These are phyloP conservation scores for Nycticorax nycticorax DNA, from an alignment of 2,113 vertebrate genomes.

Conservation along the genomic window DNA sequence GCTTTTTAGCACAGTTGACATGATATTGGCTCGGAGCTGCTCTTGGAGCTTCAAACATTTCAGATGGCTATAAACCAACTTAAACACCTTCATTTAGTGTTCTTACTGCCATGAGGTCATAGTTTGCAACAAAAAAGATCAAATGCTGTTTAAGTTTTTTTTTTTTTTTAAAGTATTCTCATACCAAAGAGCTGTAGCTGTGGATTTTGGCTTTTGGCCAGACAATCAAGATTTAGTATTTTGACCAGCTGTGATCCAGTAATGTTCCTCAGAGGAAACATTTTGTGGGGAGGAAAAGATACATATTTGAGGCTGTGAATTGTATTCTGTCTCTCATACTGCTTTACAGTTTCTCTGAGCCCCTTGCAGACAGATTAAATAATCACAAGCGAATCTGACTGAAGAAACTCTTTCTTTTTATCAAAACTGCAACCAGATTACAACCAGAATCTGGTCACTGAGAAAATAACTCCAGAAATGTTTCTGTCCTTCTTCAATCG, in stretches of 20 bases:
- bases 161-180: conserved; percentile 38
- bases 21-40: conserved; percentile 37
- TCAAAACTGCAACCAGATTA: background rate
- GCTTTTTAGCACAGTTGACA: conserved; percentile 69
- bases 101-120: conserved; percentile 72
- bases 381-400: background rate
- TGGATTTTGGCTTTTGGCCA: conserved; percentile 69
- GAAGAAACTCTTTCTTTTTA: background rate
- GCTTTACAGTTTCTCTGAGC: conserved; percentile 26
- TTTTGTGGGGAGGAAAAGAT: conserved; percentile 63
- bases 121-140: conserved; percentile 63
- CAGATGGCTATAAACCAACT: conserved; percentile 73
- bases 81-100: conserved; percentile 68
- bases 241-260: conserved; percentile 75
- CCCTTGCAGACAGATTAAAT: conserved; percentile 39
- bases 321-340: conserved; percentile 23
- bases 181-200: conserved; percentile 59
- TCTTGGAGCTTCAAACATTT: conserved; percentile 64
- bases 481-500: background rate
- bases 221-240: conserved; percentile 70
- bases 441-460: background rate
- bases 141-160: conserved; percentile 23
- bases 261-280: conserved; percentile 68
- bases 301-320: conserved; percentile 49
- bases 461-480: background rate